phyloP scores from a whole-genome alignment of 2,888 invertebrate genomes.

The Drosophila subquinaria region DNA sequence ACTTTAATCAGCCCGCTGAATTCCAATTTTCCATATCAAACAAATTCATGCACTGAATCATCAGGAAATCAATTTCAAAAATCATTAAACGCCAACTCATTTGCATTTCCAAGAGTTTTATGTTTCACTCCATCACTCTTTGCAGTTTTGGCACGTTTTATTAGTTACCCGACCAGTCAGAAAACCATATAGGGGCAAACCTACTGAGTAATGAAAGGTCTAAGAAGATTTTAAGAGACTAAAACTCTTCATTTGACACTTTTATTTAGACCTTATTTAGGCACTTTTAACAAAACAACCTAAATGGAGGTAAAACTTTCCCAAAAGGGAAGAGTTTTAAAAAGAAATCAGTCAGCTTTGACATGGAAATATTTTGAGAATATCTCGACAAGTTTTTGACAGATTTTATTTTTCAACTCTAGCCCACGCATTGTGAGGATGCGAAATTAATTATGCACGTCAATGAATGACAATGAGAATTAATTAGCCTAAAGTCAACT shows the following conservation, averaged over 20 bases:
- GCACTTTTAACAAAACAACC: background rate
- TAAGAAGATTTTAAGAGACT: background rate
- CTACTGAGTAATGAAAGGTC: background rate
- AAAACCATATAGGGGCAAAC: constrained; percentile 15
- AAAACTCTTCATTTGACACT: constrained; percentile 26
- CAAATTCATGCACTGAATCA: constrained; percentile 23
- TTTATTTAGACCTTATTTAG: background rate
- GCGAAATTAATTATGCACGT: constrained; percentile 66
- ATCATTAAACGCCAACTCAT: constrained; percentile 18
- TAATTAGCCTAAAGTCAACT: constrained; percentile 59
- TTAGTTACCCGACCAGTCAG: background rate
- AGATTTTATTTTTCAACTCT: background rate
- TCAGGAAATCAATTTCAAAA: constrained; percentile 18
- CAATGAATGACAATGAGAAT: constrained; percentile 57
- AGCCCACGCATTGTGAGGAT: constrained; percentile 53
- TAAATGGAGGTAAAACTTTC: constrained; percentile 21
- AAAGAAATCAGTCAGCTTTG: constrained; percentile 8
- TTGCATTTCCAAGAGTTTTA: constrained; percentile 31
- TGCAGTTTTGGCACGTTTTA: constrained; percentile 50
- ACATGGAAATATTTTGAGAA: background rate
- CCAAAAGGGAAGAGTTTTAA: constrained; percentile 10
- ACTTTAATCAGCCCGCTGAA: background rate
- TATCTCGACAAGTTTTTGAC: constrained; percentile 11
- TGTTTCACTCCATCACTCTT: constrained; percentile 33
- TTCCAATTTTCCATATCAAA: constrained; percentile 1